Evolutionary conservation across 1,140 invertebrate genomes (phyloP), one percentile per base, ranked within the genome.

Genomic region (Ditylenchus dipsaci): DNA sequence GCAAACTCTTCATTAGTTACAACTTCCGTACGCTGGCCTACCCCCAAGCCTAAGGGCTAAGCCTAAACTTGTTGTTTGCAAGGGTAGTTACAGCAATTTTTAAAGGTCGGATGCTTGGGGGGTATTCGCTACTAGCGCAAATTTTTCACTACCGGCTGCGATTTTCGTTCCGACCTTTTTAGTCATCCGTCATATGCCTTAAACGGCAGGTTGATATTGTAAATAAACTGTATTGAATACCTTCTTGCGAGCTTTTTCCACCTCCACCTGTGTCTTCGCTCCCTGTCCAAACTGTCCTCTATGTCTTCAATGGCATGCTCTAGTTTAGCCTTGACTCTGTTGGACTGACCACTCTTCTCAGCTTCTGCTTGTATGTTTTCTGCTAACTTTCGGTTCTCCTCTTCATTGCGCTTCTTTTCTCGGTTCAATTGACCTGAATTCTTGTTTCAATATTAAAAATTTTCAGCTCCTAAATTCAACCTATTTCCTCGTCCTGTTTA

Each of bases 221-320:
- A n/a, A n/a, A 38, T 11, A 38, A 38, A 11, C 33, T 38, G 3
- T 5, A 38, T 38, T 38, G n/a, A n/a, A n/a, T 11, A 38, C 33
- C 47, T 76, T 76, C 58, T 79, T 79, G 43, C 58, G 58, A 21
- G 30, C 45, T 53, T 76, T 76, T 42, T 76, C 75, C 23, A 75
- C 26, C 30, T 76, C 75, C 38, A 74, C 21, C 76, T 59, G 27
- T 75, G 76, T 23, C 75, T 29, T 30, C 75, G 76, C 61, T 76
- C 75, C 8, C 75, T 30, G 15, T 76, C 75, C 23, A 76, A 49
- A 9, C 62, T 79, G 61, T 76, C 75, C 61, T 76, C 75, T 56
- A 76, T 67, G 29, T 76, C 75, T 42, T 76, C 75, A 67, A 76
- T 76, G 7, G 66, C 45, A n/a, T 72, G 66, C 33, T 76, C 75